Conservation (phyloP, 2,797 vertebrate species). For the Smutsia gigantea region DNA sequence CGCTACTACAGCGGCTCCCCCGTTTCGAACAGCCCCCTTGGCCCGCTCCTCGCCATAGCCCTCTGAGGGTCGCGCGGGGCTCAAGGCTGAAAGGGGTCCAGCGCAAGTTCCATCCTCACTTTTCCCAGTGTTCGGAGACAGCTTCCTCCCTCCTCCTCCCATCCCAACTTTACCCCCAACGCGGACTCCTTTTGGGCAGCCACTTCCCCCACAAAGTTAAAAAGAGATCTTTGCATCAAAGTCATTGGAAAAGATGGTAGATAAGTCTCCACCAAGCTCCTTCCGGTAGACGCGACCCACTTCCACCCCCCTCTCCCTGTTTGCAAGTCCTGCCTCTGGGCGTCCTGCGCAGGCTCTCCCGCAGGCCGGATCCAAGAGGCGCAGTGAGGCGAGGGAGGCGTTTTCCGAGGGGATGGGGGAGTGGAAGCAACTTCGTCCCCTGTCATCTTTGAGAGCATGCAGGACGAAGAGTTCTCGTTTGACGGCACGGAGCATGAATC, state of each 20-base stretch:
- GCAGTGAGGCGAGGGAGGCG: accelerated
- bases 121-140: not conserved
- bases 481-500: constrained; percentile 33
- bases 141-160: not conserved
- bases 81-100: not conserved
- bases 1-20: not conserved
- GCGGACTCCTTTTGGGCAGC: not conserved
- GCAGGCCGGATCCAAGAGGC: not conserved
- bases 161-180: not conserved
- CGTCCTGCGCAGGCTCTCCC: not conserved
- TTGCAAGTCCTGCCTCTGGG: not conserved
- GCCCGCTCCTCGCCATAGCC: not conserved
- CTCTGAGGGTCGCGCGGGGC: not conserved
- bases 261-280: not conserved
- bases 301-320: not conserved
- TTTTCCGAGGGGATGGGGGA: not conserved
- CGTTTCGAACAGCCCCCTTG: not conserved
- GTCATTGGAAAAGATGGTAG: not conserved
- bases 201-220: not conserved
- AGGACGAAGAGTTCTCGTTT: not conserved
- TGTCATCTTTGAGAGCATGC: not conserved
- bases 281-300: too few relatives aligned
- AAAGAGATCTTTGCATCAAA: not conserved
- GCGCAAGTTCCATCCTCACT: not conserved
- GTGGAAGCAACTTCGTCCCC: accelerated